Conservation (phyloP, 2,888 invertebrate species). For the Drosophila limbata region DNA sequence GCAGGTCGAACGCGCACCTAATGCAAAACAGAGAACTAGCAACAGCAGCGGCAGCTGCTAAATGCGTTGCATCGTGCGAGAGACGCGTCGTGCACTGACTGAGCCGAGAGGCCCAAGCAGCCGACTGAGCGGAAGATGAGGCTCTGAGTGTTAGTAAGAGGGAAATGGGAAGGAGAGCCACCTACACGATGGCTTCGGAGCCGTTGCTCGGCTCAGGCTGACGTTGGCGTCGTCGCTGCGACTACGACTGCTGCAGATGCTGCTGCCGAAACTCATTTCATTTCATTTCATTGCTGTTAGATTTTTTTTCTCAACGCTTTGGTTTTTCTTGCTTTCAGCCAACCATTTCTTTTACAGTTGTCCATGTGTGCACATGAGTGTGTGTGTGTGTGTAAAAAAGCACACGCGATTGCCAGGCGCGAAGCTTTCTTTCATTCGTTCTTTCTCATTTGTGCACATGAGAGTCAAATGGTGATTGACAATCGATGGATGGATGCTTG, state of each 20-base stretch:
- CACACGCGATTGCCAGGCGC: conserved; percentile 46
- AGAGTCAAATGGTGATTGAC: conserved; percentile 77
- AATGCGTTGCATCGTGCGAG: conserved; percentile 53
- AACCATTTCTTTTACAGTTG: conserved; percentile 65
- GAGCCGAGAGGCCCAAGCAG: conserved; percentile 36
- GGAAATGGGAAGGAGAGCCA: conserved; percentile 30
- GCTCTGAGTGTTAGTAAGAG: conserved; percentile 17
- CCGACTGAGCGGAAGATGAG: conserved; percentile 16
- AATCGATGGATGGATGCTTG: conserved; percentile 72
- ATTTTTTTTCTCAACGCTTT: conserved; percentile 47
- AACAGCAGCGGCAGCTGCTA: conserved; percentile 33
- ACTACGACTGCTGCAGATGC: conserved; percentile 24
- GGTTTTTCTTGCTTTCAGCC: conserved; percentile 54
- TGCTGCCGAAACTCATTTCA: conserved; percentile 64
- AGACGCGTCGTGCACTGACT: conserved; percentile 47
- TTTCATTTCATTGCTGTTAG: conserved; percentile 63
- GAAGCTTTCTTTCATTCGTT: conserved; percentile 40
- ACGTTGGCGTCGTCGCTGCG: conserved; percentile 38
- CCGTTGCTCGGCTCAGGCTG: conserved; percentile 49
- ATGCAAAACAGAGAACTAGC: conserved; percentile 57
- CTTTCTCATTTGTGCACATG: conserved; percentile 75
- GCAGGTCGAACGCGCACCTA: conserved; percentile 47
- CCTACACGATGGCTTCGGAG: conserved; percentile 58
- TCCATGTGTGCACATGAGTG: conserved; percentile 40
- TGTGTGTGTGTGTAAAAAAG: conserved; percentile 25